These are phyloP conservation scores for Ctenoplectra terminalis DNA, from an alignment of 1,140 invertebrate species.

Conservation along the genomic window DNA sequence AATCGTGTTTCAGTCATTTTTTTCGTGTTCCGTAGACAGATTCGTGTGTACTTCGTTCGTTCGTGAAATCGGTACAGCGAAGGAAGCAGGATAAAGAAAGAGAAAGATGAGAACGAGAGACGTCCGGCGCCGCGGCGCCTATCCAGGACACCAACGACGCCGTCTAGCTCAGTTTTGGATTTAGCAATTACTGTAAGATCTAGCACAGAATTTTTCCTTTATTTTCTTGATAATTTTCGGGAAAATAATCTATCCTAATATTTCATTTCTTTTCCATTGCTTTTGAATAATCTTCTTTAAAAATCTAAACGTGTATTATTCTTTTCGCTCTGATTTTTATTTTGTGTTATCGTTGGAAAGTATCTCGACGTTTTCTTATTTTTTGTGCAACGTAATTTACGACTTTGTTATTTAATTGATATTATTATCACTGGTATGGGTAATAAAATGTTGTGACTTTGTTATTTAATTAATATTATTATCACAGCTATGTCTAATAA, in stretches of 20 bases:
- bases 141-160: conserved; percentile 59
- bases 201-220: conserved; percentile 18
- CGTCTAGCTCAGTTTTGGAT: conserved; percentile 59
- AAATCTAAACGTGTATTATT: no score
- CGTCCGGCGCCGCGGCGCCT: conserved; percentile 66
- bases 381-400: no score
- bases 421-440: no score
- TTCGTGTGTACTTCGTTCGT: neutral
- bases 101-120: conserved; percentile 49
- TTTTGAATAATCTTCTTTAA: neutral
- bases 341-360: no score
- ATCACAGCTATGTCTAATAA: no score
- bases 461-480: no score
- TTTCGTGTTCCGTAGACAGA: neutral
- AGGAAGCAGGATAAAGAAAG: conserved; percentile 22
- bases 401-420: no score
- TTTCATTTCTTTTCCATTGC: neutral
- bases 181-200: conserved; percentile 56
- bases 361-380: no score
- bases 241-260: neutral
- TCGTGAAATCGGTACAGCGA: conserved; percentile 22
- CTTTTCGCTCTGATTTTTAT: no score
- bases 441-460: no score
- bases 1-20: conserved; percentile 24
- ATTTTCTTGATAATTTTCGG: conserved; percentile 26